Conservation (phyloP, 2,113 vertebrate genomes). For the Microcebus griseorufus region DNA sequence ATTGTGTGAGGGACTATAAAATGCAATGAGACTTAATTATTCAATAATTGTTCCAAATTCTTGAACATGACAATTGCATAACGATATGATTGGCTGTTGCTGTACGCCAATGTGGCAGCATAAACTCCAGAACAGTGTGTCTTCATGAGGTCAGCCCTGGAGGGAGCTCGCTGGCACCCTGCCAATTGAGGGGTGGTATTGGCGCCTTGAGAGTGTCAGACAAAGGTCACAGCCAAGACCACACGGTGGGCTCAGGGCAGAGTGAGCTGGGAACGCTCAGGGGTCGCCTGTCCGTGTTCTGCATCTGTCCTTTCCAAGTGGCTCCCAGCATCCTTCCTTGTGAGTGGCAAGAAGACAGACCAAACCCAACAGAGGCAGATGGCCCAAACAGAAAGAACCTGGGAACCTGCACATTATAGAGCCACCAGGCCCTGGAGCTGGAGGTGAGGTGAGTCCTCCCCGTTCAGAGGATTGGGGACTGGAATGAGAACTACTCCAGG, state of each 20-base stretch:
- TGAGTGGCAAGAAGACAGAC: constrained; percentile 10
- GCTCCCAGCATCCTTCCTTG: not conserved
- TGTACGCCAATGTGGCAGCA: not conserved
- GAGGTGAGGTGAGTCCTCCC: constrained; percentile 71
- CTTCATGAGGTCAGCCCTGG: not conserved
- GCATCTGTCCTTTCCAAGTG: not conserved
- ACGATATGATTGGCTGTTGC: not conserved
- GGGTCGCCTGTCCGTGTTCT: not conserved
- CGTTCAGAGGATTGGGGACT: constrained; percentile 32
- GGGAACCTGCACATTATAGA: constrained; percentile 21
- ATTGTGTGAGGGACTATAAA: not conserved
- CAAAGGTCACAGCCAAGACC: not conserved
- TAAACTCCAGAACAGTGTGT: not conserved
- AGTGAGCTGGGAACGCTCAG: not conserved
- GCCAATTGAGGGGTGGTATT: not conserved
- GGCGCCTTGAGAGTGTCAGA: not conserved
- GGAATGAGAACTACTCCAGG: not conserved
- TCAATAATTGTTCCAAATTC: not conserved
- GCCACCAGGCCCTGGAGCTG: constrained; percentile 67
- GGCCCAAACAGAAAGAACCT: not conserved
- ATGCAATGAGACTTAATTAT: not conserved
- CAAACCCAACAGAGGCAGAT: rapidly evolving
- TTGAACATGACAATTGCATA: not conserved
- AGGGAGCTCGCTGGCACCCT: not conserved
- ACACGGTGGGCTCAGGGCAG: not conserved